These are phyloP conservation scores for Cyphomyrus discorhynchus DNA, from an alignment of 2,113 vertebrate species.

Conservation along the genomic window DNA sequence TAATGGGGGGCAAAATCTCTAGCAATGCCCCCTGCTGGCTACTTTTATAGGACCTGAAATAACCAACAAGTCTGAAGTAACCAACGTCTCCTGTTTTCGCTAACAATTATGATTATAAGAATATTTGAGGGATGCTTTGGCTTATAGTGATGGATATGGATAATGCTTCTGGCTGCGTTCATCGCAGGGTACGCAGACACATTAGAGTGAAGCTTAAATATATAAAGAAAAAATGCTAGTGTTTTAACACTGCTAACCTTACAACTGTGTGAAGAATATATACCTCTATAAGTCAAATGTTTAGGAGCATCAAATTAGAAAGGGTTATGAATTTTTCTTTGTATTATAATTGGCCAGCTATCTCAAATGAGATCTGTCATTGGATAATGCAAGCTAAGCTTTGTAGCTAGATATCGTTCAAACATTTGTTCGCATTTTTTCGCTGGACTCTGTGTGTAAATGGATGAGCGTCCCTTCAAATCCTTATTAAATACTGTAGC, in stretches of 20 bases:
- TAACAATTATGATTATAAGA: neutral
- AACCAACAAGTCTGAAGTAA: neutral
- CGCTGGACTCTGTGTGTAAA: neutral
- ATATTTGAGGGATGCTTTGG: neutral
- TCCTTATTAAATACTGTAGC: neutral
- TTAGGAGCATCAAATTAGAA: neutral
- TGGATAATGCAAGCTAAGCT: conserved; percentile 2
- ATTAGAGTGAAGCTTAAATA: neutral
- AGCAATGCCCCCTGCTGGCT: too few relatives aligned
- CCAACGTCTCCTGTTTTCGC: neutral
- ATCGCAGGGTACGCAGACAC: neutral
- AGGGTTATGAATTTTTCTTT: neutral
- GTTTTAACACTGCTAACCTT: neutral
- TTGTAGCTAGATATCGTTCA: neutral
- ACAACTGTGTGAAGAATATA: neutral
- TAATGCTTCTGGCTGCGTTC: neutral
- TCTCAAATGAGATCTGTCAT: neutral
- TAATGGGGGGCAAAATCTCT: too few relatives aligned
- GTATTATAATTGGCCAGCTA: neutral
- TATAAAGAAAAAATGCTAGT: neutral
- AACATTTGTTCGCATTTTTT: neutral
- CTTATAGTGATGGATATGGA: neutral
- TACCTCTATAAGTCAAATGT: neutral
- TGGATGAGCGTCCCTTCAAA: neutral
- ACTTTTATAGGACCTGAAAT: neutral